Conservation (phyloP, 2,888 invertebrate genomes). For the Euphydryas editha region DNA sequence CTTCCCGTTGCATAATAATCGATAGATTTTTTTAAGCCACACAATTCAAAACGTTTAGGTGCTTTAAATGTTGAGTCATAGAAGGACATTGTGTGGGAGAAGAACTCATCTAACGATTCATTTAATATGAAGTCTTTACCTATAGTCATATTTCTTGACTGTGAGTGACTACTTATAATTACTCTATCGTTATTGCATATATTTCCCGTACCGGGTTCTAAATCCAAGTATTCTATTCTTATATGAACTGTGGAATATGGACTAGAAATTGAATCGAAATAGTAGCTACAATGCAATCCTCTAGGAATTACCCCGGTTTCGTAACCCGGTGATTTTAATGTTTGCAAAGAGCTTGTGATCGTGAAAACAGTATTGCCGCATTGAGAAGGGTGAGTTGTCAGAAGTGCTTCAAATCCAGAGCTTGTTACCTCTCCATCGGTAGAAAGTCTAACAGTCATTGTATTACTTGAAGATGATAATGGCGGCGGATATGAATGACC, state of each 20-base stretch:
- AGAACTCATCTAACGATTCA: slow-evolving; percentile 50
- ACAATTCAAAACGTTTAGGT: slow-evolving; percentile 40
- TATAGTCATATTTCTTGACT: slow-evolving; percentile 51
- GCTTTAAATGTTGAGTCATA: slow-evolving; percentile 44
- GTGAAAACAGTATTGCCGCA: slow-evolving; percentile 60
- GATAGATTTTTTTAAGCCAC: slow-evolving; percentile 57
- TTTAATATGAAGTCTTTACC: slow-evolving; percentile 62
- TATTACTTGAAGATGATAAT: slow-evolving; percentile 84
- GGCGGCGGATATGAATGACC: slow-evolving; percentile 83
- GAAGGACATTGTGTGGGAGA: slow-evolving; percentile 47
- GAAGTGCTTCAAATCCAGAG: slow-evolving; percentile 85
- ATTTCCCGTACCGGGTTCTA: slow-evolving; percentile 54
- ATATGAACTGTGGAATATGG: slow-evolving; percentile 52
- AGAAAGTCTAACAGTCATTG: slow-evolving; percentile 86
- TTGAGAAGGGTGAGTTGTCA: slow-evolving; percentile 72
- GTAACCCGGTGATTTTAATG: slow-evolving; percentile 65
- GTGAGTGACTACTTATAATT: slow-evolving; percentile 53
- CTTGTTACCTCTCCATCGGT: slow-evolving; percentile 85
- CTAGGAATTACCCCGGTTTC: slow-evolving; percentile 59
- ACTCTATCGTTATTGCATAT: slow-evolving; percentile 66
- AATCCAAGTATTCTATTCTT: slow-evolving; percentile 57
- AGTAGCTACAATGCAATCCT: slow-evolving; percentile 66
- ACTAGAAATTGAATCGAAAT: slow-evolving; percentile 48
- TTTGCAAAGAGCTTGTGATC: slow-evolving; percentile 48
- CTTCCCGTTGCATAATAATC: slow-evolving; percentile 63